Conservation (phyloP, 2,797 vertebrate species). For the Adrianichthys oophorus region DNA sequence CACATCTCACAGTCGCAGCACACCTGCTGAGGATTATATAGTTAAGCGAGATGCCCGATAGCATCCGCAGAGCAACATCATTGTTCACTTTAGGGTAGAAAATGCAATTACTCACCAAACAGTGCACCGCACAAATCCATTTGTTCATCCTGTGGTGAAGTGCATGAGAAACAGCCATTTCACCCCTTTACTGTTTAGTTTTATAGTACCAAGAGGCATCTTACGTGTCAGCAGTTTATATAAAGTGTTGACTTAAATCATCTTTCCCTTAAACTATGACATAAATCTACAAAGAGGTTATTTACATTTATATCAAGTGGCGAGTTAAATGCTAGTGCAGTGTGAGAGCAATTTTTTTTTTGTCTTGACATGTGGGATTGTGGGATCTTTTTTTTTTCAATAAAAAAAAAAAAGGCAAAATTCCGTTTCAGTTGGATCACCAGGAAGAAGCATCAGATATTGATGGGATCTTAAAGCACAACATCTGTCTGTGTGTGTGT, state of each 20-base stretch:
- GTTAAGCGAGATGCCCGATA: conserved; percentile 35
- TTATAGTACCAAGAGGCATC: conserved; percentile 21
- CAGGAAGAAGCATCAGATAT: conserved; percentile 42
- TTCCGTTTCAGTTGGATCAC: conserved; percentile 24
- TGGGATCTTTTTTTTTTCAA: conserved; percentile 28
- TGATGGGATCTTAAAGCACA: conserved; percentile 70
- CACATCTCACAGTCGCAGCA: conserved; percentile 27
- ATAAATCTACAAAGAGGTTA: conserved; percentile 26
- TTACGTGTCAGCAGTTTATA: conserved; percentile 33
- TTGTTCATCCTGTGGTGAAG: conserved; percentile 52
- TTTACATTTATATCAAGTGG: conserved; percentile 28
- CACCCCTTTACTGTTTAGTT: conserved; percentile 39
- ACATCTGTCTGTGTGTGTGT: conserved; percentile 33
- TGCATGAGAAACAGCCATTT: conserved; percentile 70
- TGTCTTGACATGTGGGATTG: conserved; percentile 32
- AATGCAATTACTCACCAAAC: conserved; percentile 49
- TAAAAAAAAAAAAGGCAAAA: conserved; percentile 20
- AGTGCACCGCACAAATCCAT: conserved; percentile 48
- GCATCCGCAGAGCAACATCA: conserved; percentile 44
- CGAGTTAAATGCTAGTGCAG: conserved; percentile 19
- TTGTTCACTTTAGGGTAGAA: conserved; percentile 48
- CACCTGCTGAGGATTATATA: conserved; percentile 11
- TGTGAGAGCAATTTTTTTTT: conserved; percentile 36
- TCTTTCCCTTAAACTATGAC: conserved; percentile 20
- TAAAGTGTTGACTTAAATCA: conserved; percentile 6